Evolutionary conservation across 1,140 invertebrate genomes (phyloP), one percentile per base, ranked within the genome.

Genomic region (Zaprionus ghesquierei): DNA sequence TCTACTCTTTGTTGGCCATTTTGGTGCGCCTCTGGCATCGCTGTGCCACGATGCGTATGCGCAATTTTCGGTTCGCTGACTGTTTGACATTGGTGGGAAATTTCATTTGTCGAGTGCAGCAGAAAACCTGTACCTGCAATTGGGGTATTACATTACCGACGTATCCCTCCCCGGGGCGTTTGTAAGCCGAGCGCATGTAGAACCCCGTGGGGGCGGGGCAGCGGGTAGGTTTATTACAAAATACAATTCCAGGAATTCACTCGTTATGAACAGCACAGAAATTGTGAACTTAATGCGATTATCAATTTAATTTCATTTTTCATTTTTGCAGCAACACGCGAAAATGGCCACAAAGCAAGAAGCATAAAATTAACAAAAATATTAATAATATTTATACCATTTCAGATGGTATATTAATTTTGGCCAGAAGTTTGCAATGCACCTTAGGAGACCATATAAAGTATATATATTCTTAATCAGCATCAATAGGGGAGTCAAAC

Each of bases 1-100:
- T 56, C 23, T 59, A 1, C 12, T 23, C 20, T 27, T 29, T 31
- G 22, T 15, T 53, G 9, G n/a, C 15, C 23, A 18, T 50, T 51
- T 41, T 6, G n/a, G 6, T 25, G 23, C 18, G 71, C 49, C 51
- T 6, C 9, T 18, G 59, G 64, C 71, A 51, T 35, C 10, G 35
- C 38, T 60, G 63, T 54, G 25, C 69, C 29, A 86, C 82, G 74
- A 64, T 86, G 81, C 81, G 81, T 85, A 85, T 86, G 70, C 75
- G 78, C 78, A 77, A 81, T 87, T 55, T 41, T 62, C 22, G 64
- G 33, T 86, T 71, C 59, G 46, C 44, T 62, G 49, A 63, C 78
- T 65, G 54, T 75, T 86, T 86, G 81, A 75, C 81, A 85, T 86
- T 86, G 81, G 81, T 85, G 81, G 81, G 81, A 81, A 85, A 81